Evolutionary conservation across 2,888 invertebrate species (phyloP), one percentile per base, ranked within the genome.

Genomic region (Steinernema carpocapsae): DNA sequence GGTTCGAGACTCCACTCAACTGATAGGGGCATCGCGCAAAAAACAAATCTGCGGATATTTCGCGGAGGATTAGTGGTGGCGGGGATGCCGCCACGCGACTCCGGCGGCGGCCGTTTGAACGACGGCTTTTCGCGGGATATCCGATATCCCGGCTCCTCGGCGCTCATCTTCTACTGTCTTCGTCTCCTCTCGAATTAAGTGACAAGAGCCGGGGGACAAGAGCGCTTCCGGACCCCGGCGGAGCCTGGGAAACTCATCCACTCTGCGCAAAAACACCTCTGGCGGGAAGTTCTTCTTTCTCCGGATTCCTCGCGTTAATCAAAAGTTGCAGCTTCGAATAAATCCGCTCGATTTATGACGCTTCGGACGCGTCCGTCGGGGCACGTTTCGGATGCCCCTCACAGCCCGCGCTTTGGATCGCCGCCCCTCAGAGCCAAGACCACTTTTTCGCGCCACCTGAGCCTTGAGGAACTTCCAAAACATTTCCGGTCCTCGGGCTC

Each of bases 91-190:
- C 22, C 56, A 19, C 48, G 48, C n/a, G 19, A 48, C 19, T n/a
- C 19, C 48, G n/a, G 17, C 48, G n/a, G 48, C 19, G 48, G 48
- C 48, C 48, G 48, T 48, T 48, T 48, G 48, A 48, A 48, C 48
- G 48, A 48, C 48, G 48, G 48, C 48, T 48, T 48, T 48, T 48
- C 48, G 48, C 64, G 64, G 64, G 64, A 64, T 64, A 64, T 64
- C 64, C 64, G 64, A 64, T 64, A 64, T 17, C 64, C 32, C 64
- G 14, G 17, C 48, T 43, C 14, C 43, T 48, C 37, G 37, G 37
- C 37, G 10, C 37, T 48, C 48, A 14, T 48, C 48, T 48, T 19
- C 48, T 48, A 48, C 48, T 48, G 56, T 56, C 56, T 26, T 22
- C 56, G 22, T 22, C 14, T 24, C 22, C 52, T 22, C 22, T 19